These are phyloP conservation scores for Bombyx huttoni DNA, from an alignment of 2,888 invertebrate genomes.

Conservation along the genomic window DNA sequence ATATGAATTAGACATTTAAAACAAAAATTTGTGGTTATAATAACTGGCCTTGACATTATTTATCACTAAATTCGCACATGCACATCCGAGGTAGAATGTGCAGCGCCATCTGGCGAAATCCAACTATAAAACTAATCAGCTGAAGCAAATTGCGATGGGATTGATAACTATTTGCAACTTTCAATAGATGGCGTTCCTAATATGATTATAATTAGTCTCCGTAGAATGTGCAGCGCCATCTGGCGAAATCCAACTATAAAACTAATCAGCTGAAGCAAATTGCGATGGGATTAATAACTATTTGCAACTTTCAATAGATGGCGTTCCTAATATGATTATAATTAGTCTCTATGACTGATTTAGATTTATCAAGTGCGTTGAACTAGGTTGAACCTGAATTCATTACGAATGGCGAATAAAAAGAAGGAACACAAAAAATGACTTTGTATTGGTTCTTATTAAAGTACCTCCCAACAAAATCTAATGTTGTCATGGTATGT, in stretches of 20 bases:
- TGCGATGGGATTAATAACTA: slow-evolving; percentile 1
- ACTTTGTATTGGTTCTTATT: too few relatives aligned
- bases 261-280: slow-evolving; percentile 8
- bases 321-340: slow-evolving; percentile 1
- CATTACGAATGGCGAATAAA: too few relatives aligned
- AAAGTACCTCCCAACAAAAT: too few relatives aligned
- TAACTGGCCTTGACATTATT: slow-evolving; percentile 63
- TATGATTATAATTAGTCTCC: slow-evolving; percentile 7
- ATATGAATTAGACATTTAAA: slow-evolving; percentile 6
- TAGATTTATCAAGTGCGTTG: too few relatives aligned
- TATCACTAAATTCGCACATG: slow-evolving; percentile 52
- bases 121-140: slow-evolving; percentile 17
- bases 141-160: slow-evolving; percentile 9
- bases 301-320: slow-evolving; percentile 16
- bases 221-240: too few relatives aligned
- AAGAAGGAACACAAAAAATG: too few relatives aligned
- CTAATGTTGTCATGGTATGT: too few relatives aligned
- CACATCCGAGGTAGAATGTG: slow-evolving; percentile 14
- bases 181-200: slow-evolving; percentile 38
- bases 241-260: slow-evolving; percentile 21
- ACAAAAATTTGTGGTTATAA: slow-evolving; percentile 18
- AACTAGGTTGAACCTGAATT: too few relatives aligned
- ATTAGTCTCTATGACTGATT: not conserved
- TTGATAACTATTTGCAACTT: not conserved
- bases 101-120: slow-evolving; percentile 9